Base-by-base conservation (phyloP, 2,888 invertebrate genomes). In the Dione vanillae region DNA sequence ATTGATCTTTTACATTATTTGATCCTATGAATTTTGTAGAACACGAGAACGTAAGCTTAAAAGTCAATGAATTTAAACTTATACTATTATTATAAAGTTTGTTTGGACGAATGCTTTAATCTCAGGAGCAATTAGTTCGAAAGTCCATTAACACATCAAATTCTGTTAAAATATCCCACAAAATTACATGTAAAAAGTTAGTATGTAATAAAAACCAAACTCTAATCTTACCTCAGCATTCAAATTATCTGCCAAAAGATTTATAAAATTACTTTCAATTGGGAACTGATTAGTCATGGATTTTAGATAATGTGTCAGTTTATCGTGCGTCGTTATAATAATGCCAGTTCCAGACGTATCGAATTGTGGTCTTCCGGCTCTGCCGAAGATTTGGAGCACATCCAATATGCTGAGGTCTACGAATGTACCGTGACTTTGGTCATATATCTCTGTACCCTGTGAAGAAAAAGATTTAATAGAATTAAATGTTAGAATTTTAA, bases 281-380 rank as follows among this genome's bases (percentile, higher is more conserved):
- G 99, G 99, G 86, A 98, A 97, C 90, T 99, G 99, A 84, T 98
- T 97, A 1, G 98, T 99, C 83, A 99, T 95, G 65, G 99, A 94
- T 0, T 97, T 97, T 69, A 99, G 94, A 84, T 99, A 99, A 83
- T 98, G 98, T 43, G 97, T 95, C 69, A 99, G 94, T 85, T 99
- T 99, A 75, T 97, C 96, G 83, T 98, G 97, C 0, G 96, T 93
- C 0, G 99, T 99, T 61, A 99, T 98, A 70, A 99, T 99, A 47
- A 97, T 97, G 49, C 99, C 99, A 47, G 98, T 96, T 7, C 99
- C 99, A 14, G 97, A 96, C 0, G 95, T 97, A 86, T 99, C 99
- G 88, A 96, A 99, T 90, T 99, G 99, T 0, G 99, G 99, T 1
- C 99, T 95, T 6, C 99, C 99, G 6, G 99, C 99, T 69, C 99